These are phyloP conservation scores for Argyra leucocephala DNA, from an alignment of 2,888 invertebrate species.

Conservation along the genomic window DNA sequence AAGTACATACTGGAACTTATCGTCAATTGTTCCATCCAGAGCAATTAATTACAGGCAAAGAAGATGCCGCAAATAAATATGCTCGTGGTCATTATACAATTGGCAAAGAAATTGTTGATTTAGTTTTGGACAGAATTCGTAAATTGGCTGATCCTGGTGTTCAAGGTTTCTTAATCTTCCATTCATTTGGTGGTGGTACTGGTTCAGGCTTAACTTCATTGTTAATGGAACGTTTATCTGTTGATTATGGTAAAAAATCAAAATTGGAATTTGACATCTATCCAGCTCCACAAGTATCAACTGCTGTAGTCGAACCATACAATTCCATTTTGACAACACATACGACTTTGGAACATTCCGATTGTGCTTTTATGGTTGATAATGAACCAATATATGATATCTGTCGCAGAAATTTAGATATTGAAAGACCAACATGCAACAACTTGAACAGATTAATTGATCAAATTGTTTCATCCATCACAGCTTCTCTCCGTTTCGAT, in stretches of 20 bases:
- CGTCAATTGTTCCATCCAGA: slow-evolving; percentile 95
- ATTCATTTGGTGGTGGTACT: slow-evolving; percentile 89
- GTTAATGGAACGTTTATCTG: slow-evolving; percentile 90
- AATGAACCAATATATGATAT: slow-evolving; percentile 85
- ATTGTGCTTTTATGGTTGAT: slow-evolving; percentile 94
- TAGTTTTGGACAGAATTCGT: slow-evolving; percentile 78
- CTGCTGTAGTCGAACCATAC: slow-evolving; percentile 93
- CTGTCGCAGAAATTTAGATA: slow-evolving; percentile 89
- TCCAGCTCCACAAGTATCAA: slow-evolving; percentile 85
- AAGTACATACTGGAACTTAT: slow-evolving; percentile 88
- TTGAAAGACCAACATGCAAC: slow-evolving; percentile 91
- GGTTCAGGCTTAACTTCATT: slow-evolving; percentile 95
- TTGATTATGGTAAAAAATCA: slow-evolving; percentile 93
- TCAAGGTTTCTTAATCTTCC: slow-evolving; percentile 91
- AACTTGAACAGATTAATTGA: slow-evolving; percentile 92
- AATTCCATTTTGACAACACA: slow-evolving; percentile 94
- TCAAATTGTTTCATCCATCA: slow-evolving; percentile 88
- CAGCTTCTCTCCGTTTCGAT: slow-evolving; percentile 86
- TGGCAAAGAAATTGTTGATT: slow-evolving; percentile 87
- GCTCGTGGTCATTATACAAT: slow-evolving; percentile 97
- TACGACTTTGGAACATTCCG: slow-evolving; percentile 88
- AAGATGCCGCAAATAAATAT: slow-evolving; percentile 96
- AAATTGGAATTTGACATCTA: slow-evolving; percentile 94
- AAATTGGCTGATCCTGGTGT: slow-evolving; percentile 81
- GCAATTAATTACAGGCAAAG: slow-evolving; percentile 92